phyloP scores from a whole-genome alignment of 2,888 invertebrate species.

The Allygus modestus region DNA sequence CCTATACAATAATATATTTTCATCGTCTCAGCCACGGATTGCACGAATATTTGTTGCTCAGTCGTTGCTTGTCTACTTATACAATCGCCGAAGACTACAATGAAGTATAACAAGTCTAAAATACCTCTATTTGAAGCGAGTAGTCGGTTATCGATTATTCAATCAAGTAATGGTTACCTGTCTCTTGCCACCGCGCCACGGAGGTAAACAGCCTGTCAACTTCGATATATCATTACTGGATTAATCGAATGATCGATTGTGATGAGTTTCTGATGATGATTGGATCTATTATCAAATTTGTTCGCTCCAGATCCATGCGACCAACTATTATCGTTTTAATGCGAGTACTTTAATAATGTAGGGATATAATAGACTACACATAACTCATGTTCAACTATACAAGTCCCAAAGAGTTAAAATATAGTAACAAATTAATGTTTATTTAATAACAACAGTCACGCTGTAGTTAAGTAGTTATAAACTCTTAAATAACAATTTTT shows the following conservation, averaged over 20 bases:
- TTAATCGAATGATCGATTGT: conserved; percentile 3
- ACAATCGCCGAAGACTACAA: not conserved
- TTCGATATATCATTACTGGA: not conserved
- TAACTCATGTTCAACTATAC: too few species aligned
- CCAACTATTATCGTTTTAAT: not conserved
- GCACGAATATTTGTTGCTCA: too few species aligned
- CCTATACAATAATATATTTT: too few species aligned
- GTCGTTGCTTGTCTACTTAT: not conserved
- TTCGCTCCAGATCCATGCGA: not conserved
- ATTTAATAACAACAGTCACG: too few species aligned
- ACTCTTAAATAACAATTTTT: too few species aligned
- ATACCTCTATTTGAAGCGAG: not conserved
- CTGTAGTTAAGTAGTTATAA: too few species aligned
- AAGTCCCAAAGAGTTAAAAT: too few species aligned
- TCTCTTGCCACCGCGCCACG: not conserved
- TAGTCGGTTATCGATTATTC: not conserved
- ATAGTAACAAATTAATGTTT: too few species aligned
- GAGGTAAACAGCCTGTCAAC: conserved; percentile 15
- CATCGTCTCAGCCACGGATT: too few species aligned
- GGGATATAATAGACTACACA: too few species aligned
- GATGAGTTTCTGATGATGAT: conserved; percentile 2
- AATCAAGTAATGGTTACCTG: conserved; percentile 14
- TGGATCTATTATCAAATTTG: not conserved
- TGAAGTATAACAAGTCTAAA: not conserved
- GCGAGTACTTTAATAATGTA: too few species aligned